Percentiles rank a stretch among this genome's conserved stretches.
These are phyloP conservation scores for Epinotia brunnichana DNA, from an alignment of 2,888 invertebrate genomes.

Conservation along the genomic window DNA sequence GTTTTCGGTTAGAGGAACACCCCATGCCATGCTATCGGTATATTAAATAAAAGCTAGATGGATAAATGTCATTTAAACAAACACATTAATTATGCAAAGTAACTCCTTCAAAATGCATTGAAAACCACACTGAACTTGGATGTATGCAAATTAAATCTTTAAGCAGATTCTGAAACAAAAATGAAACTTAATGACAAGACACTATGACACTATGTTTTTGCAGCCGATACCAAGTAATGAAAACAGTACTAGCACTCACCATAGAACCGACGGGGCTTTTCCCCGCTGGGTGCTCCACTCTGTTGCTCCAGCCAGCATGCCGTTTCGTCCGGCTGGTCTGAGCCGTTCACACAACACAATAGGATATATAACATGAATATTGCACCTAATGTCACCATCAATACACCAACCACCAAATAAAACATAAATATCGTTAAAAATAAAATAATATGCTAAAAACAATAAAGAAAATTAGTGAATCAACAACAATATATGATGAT, in stretches of 20 bases:
- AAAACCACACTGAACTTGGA: conserved; percentile 32
- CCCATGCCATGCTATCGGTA: conserved; percentile 34
- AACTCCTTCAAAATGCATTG: conserved; percentile 32
- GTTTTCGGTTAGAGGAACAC: conserved; percentile 13
- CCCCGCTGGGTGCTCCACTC: conserved; percentile 65
- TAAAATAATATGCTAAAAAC: conserved; percentile 52
- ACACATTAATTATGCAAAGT: conserved; percentile 36
- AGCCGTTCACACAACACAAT: conserved; percentile 82
- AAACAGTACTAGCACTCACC: conserved; percentile 66
- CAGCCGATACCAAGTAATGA: conserved; percentile 26
- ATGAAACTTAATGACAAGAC: conserved; percentile 46
- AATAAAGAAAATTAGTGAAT: conserved; percentile 52
- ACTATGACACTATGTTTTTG: conserved; percentile 55
- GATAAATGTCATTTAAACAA: conserved; percentile 17
- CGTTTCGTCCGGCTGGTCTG: conserved; percentile 82
- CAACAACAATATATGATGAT: conserved; percentile 41
- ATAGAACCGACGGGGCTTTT: conserved; percentile 80
- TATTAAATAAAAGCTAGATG: conserved; percentile 28
- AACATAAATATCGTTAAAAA: conserved; percentile 76
- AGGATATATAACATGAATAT: conserved; percentile 84
- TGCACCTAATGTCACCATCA: conserved; percentile 79
- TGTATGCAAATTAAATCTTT: conserved; percentile 39
- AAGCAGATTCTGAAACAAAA: conserved; percentile 43
- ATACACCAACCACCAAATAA: conserved; percentile 80
- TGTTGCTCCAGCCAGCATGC: conserved; percentile 79